Evolutionary conservation across 1,140 invertebrate genomes (phyloP).

Genomic region (Chironomus striatipennis): DNA sequence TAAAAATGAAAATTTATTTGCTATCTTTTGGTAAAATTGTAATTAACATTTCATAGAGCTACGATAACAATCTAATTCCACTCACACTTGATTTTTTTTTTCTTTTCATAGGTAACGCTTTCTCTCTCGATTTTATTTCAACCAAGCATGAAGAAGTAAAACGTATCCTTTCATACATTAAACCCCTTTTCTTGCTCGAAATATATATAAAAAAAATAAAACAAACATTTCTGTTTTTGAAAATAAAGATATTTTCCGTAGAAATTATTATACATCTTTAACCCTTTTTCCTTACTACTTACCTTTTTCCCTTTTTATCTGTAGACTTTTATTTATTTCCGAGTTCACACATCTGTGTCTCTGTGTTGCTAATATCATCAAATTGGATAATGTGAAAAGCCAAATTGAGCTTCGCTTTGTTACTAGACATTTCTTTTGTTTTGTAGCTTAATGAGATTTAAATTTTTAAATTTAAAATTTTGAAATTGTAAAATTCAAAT

Average conservation of each 20-base stretch:
- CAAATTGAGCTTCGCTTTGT: too few relatives aligned
- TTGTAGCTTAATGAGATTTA: too few relatives aligned
- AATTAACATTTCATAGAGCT: constrained; percentile 2
- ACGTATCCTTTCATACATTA: not conserved
- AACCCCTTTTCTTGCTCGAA: too few relatives aligned
- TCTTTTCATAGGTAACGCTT: not conserved
- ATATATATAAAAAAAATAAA: not conserved
- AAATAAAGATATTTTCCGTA: constrained; percentile 3
- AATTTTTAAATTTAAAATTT: too few relatives aligned
- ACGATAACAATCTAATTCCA: constrained; percentile 3
- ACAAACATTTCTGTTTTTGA: constrained; percentile 2
- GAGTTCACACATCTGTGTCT: constrained; percentile 11
- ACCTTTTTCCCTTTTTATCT: constrained; percentile 9
- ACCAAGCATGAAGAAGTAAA: not conserved
- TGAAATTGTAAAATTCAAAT: too few relatives aligned
- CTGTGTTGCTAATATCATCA: not conserved
- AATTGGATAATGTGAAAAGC: not conserved
- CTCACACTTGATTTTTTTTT: not conserved
- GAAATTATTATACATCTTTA: constrained; percentile 15
- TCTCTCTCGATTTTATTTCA: not conserved
- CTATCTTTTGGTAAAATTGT: constrained; percentile 13
- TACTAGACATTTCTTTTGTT: not conserved
- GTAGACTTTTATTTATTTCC: constrained; percentile 3
- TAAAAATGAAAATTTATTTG: constrained; percentile 2
- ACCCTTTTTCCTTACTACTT: constrained; percentile 1